Base-by-base conservation (phyloP, 2,888 invertebrate species). In the Lepidochrysops patricia region DNA sequence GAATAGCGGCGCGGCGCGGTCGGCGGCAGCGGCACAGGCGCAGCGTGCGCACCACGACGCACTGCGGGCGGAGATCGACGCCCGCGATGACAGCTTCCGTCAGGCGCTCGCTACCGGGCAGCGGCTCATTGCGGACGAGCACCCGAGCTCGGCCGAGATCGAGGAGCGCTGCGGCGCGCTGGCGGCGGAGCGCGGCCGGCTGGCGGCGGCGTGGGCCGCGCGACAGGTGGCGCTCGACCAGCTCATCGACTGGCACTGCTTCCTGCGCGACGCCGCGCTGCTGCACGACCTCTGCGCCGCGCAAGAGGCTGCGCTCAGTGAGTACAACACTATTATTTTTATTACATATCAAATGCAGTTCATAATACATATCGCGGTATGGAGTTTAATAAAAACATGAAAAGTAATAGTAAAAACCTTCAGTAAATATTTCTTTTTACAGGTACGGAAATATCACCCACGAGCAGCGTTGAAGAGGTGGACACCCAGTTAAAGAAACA, bases 261-360 rank as follows among this genome's bases (percentile, higher is more conserved):
- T 99, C 93, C 83, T 97, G 64, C 91, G 98, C 1, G 99, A 99
- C 84, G 97, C 97, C 12, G 96, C 97, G 73, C 96, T 96, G 79
- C 92, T 99, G 63, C 96, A 98, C 75, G 95, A 96, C 65, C 91
- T 96, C 12, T 96, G 97, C 64, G 93, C 94, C 12, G 92, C 96
- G 0, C 98, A 98, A 82, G 97, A 98, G 75, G 95, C 94, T 0
- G 92, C 94, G 0, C 76, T 96, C 0, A 90, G 91, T 79, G 63
- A 73, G 79, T 74, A 58, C 12, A 37, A 35, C 43, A n/a, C 29
- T 29, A 12, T 23, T 25, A 6, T 1, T 49, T 25, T 4, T 49
- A 49, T 23, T n/a, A n/a, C n/a, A n/a, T n/a, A n/a, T n/a, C n/a
- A n/a, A n/a, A n/a, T n/a, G n/a, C n/a, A n/a, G n/a, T n/a, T n/a